phyloP scores from a whole-genome alignment of 2,113 vertebrate genomes.

The Psilopogon haemacephalus region DNA sequence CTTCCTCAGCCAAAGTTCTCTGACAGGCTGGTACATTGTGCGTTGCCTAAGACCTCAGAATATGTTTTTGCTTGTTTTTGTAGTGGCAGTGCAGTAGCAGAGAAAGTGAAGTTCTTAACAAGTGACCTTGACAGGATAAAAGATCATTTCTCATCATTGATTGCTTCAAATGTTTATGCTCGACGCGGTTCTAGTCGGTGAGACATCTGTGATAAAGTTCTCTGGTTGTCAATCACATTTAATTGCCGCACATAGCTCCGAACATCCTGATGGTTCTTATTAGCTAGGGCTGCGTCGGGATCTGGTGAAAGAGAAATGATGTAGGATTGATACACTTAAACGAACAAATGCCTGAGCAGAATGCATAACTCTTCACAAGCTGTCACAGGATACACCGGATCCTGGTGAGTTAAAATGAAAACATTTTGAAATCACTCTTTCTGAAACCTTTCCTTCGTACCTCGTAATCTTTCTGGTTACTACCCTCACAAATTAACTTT shows the following conservation, averaged over 20 bases:
- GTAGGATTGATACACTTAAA: conserved; percentile 56
- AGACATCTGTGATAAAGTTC: conserved; percentile 95
- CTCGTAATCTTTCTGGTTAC: conserved; percentile 8
- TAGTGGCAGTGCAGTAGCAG: conserved; percentile 75
- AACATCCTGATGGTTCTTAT: conserved; percentile 94
- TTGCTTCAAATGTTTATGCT: conserved; percentile 78
- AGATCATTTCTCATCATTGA: conserved; percentile 47
- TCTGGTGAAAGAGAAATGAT: conserved; percentile 75
- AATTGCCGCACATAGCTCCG: conserved; percentile 93
- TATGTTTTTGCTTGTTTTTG: conserved; percentile 69
- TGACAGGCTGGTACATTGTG: conserved; percentile 53
- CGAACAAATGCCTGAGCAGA: conserved; percentile 45
- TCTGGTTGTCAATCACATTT: conserved; percentile 97
- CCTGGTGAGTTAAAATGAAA: conserved; percentile 30
- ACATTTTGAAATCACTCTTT: conserved; percentile 3
- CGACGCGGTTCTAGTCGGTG: conserved; percentile 92
- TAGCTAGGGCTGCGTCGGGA: conserved; percentile 86
- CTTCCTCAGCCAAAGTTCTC: conserved; percentile 49
- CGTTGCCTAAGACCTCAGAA: conserved; percentile 49
- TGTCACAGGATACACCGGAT: conserved; percentile 34
- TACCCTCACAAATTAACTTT: conserved; percentile 22
- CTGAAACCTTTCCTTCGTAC: conserved; percentile 19
- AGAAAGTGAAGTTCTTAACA: conserved; percentile 70
- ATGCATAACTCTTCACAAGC: background rate
- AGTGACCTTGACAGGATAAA: conserved; percentile 69